Base-by-base conservation (phyloP, 2,888 invertebrate genomes). In the Drosophila anceps region DNA sequence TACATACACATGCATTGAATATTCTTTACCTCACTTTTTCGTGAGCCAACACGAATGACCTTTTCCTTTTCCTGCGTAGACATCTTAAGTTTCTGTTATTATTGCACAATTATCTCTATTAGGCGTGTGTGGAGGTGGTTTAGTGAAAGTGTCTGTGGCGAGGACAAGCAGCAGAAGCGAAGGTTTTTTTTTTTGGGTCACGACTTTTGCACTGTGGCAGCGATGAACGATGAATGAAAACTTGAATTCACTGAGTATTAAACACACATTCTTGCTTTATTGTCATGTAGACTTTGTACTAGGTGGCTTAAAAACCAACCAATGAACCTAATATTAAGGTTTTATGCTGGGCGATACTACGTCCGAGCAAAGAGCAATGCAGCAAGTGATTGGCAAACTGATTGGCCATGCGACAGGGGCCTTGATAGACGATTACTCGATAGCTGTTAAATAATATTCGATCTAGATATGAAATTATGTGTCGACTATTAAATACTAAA, bases 1-100 rank as follows among this genome's bases (percentile, higher is more conserved):
- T n/a, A 24, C 39, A 59, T 63, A 29, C 13, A 43, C n/a, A 35
- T 43, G 37, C 46, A 39, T 53, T 53, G 27, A 35, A 51, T 54
- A 93, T 57, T 57, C 35, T 94, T 93, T 93, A 96, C 97, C 95
- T 97, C 96, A 91, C 97, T 97, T 94, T 97, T 97, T 83, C 97
- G 94, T 53, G 97, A 97, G 66, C 97, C 97, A 68, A 97, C 97
- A 81, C 95, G 95, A 80, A 97, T 95, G 84, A 94, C 93, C 92
- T 94, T 94, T 63, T 91, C 91, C 73, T 90, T 94, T 64, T 91
- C 91, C 62, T 89, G 81, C 20, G 70, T 60, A 9, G 85, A 82
- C 90, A 86, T 89, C 55, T 63, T 64, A 46, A 55, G 39, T 51
- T 72, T 69, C 48, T 73, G 29, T 74, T 73, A 55, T 63, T 83